phyloP scores from a whole-genome alignment of 2,888 invertebrate genomes.

The Vandiemenella viatica region DNA sequence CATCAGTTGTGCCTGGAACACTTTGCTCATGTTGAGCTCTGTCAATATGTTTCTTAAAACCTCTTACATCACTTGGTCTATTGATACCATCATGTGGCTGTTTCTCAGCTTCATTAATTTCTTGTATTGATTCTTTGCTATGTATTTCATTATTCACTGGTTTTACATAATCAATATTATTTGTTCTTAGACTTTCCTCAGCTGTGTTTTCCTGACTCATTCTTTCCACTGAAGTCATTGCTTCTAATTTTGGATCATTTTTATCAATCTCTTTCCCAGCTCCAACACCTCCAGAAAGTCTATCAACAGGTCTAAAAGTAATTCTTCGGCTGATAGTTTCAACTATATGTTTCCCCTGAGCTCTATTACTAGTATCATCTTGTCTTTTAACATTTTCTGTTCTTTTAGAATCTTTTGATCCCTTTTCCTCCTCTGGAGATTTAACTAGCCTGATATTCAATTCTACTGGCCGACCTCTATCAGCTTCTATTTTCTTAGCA shows the following conservation, averaged over 20 bases:
- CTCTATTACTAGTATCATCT: not conserved
- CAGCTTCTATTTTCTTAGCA: not conserved
- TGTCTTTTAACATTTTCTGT: conserved; percentile 19
- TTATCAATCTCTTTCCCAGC: conserved; percentile 31
- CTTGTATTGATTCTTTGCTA: conserved; percentile 15
- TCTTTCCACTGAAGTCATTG: conserved; percentile 5
- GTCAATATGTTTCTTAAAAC: conserved; percentile 16
- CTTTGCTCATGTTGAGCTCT: not conserved
- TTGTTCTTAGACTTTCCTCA: not conserved
- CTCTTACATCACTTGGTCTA: not conserved
- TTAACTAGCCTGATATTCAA: conserved; percentile 1
- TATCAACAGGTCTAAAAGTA: conserved; percentile 18
- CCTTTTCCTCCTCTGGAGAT: conserved; percentile 22
- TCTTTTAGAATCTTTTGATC: conserved; percentile 21
- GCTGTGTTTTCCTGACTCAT: conserved; percentile 5
- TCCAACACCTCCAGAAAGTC: conserved; percentile 24
- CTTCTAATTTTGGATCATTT: conserved; percentile 17
- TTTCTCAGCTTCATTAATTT: conserved; percentile 22
- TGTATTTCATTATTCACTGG: not conserved
- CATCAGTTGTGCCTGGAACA: conserved; percentile 1
- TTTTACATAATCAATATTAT: too few relatives aligned
- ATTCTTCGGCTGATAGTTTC: conserved; percentile 6
- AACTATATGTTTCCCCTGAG: not conserved
- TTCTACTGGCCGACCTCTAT: not conserved
- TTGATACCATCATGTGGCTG: not conserved